Conservation (phyloP, 2,888 invertebrate species). For the Drosophila stalkeri region DNA sequence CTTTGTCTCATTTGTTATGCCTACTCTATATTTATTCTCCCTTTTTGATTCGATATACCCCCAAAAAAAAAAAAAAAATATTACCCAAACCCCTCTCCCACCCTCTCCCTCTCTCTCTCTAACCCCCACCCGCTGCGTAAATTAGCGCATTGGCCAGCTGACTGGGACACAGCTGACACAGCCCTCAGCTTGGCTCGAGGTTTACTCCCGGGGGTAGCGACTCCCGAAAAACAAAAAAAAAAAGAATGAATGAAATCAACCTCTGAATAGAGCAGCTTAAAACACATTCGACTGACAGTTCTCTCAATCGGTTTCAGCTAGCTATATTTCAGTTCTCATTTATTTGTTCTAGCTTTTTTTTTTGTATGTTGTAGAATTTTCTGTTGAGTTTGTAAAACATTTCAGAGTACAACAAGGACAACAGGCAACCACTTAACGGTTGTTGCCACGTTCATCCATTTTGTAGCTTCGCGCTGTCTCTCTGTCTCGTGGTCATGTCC, state of each 20-base stretch:
- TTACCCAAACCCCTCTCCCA: not conserved
- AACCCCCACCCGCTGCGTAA: constrained; percentile 30
- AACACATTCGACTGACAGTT: constrained; percentile 27
- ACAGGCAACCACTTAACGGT: constrained; percentile 80
- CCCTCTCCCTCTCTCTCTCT: not conserved
- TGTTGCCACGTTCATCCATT: constrained; percentile 78
- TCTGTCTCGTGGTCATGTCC: constrained; percentile 52
- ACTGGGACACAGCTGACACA: constrained; percentile 53
- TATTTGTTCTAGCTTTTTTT: constrained; percentile 11
- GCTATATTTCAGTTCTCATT: constrained; percentile 30
- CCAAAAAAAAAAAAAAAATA: not conserved
- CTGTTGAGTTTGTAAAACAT: constrained; percentile 78
- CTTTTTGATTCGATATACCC: constrained; percentile 8
- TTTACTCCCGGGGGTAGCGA: constrained; percentile 13
- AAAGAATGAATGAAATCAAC: not conserved
- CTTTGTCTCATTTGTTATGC: constrained; percentile 62
- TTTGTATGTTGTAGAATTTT: constrained; percentile 37
- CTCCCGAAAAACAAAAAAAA: constrained; percentile 5
- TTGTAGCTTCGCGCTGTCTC: constrained; percentile 51
- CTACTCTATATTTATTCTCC: constrained; percentile 37
- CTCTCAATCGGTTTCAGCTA: constrained; percentile 41
- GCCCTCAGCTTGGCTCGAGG: constrained; percentile 11
- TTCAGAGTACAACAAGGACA: constrained; percentile 75
- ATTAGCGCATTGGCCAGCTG: constrained; percentile 60
- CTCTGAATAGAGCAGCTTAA: constrained; percentile 1